Percentiles rank a stretch among this genome's conserved stretches.
phyloP scores from a whole-genome alignment of 2,797 vertebrate genomes.

The Dendrocincla fuliginosa region DNA sequence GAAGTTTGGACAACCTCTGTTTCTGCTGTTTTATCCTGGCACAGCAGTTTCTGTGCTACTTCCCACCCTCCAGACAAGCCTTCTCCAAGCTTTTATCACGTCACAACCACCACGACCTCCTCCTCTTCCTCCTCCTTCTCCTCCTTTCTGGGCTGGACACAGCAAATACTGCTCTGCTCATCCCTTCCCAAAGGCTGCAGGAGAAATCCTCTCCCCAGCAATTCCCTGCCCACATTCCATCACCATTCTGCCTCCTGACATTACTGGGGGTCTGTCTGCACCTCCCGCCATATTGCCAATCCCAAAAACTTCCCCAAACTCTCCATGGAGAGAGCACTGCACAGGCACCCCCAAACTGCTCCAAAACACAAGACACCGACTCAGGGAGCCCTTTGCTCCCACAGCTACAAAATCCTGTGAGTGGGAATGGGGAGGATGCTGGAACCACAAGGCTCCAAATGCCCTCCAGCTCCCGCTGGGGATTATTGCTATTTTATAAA shows the following conservation, averaged over 20 bases:
- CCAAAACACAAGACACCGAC: rapidly evolving
- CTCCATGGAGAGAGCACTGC: rapidly evolving
- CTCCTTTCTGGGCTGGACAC: background rate
- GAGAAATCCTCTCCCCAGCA: background rate
- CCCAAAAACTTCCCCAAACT: background rate
- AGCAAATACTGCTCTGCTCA: background rate
- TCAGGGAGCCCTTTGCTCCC: background rate
- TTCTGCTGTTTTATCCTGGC: background rate
- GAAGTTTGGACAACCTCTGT: background rate
- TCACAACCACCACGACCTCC: background rate
- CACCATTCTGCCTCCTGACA: rapidly evolving
- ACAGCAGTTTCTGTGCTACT: background rate
- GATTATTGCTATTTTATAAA: background rate
- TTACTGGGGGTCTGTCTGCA: rapidly evolving
- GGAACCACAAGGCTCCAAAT: rapidly evolving
- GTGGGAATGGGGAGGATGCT: background rate
- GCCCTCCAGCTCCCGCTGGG: background rate
- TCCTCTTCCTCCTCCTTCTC: background rate
- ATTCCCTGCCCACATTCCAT: background rate
- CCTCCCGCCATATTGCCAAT: rapidly evolving
- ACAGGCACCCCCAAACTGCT: background rate
- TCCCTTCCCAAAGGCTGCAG: background rate
- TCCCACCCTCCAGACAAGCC: background rate
- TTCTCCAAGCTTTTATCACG: background rate
- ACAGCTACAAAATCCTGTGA: rapidly evolving